phyloP scores from a whole-genome alignment of 2,888 invertebrate species.

The Orgyia antiqua region DNA sequence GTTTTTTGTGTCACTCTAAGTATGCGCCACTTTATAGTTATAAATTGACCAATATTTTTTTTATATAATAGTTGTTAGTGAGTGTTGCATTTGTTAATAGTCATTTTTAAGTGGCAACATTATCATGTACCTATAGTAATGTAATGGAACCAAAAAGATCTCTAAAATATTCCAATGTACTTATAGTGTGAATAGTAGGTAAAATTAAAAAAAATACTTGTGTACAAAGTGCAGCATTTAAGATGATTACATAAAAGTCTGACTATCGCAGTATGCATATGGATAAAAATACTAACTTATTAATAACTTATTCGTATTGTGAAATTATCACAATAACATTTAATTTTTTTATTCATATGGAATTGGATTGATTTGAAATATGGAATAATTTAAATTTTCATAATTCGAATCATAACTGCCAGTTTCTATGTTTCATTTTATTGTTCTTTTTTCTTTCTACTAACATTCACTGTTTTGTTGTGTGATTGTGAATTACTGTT shows the following conservation, averaged over 20 bases:
- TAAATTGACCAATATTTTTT: no score
- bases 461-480: constrained; percentile 47
- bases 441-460: constrained; percentile 42
- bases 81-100: constrained; percentile 20
- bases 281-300: constrained; percentile 35
- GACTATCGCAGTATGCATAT: constrained; percentile 48
- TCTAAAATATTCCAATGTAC: constrained; percentile 36
- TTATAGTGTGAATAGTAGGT: constrained; percentile 31
- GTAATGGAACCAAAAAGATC: constrained; percentile 23
- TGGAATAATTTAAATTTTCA: constrained; percentile 31
- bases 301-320: constrained; percentile 31
- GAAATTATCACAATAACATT: constrained; percentile 32
- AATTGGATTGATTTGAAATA: not conserved
- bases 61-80: constrained; percentile 24
- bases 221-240: constrained; percentile 61
- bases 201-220: constrained; percentile 22
- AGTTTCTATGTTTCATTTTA: constrained; percentile 22
- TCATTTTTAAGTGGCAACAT: constrained; percentile 14
- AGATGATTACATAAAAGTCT: constrained; percentile 34
- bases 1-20: not conserved
- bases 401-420: constrained; percentile 26
- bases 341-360: constrained; percentile 6
- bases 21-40: constrained; percentile 5
- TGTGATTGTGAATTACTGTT: constrained; percentile 50
- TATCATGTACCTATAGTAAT: no score